phyloP scores from a whole-genome alignment of 2,888 invertebrate species.

The Heliconius erato region DNA sequence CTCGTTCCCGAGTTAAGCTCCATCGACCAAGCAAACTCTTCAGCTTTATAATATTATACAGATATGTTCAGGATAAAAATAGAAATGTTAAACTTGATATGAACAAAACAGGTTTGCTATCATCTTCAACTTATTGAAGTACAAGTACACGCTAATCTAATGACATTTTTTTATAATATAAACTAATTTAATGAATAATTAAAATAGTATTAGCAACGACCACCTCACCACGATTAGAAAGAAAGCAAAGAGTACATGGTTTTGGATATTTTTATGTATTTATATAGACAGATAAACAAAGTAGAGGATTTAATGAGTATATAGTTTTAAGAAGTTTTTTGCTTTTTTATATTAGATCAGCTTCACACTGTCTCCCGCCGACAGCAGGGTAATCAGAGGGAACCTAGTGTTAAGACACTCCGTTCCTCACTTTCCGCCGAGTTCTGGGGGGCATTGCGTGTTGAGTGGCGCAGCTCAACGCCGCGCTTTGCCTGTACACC shows the following conservation, averaged over 20 bases:
- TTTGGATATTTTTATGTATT: background rate
- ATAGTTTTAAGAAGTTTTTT: too few species aligned
- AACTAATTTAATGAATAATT: background rate
- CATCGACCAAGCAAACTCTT: background rate
- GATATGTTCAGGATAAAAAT: background rate
- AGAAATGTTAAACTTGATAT: background rate
- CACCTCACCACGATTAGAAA: background rate
- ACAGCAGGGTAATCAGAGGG: too few species aligned
- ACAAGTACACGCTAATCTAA: background rate
- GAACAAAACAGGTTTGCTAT: background rate
- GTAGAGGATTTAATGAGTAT: background rate
- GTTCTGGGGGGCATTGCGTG: too few species aligned
- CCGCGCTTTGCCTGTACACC: too few species aligned
- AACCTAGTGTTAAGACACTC: too few species aligned
- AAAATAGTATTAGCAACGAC: background rate
- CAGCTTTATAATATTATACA: background rate
- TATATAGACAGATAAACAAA: background rate
- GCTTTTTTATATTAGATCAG: too few species aligned
- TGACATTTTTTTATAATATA: background rate
- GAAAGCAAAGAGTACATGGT: background rate
- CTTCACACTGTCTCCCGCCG: too few species aligned
- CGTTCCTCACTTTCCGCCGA: too few species aligned
- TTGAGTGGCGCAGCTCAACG: too few species aligned
- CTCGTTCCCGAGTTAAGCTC: background rate
- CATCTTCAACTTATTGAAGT: background rate